Percentiles rank a stretch among this genome's conserved stretches.
These are phyloP conservation scores for Naja naja DNA, from an alignment of 2,113 vertebrate species.

Conservation along the genomic window DNA sequence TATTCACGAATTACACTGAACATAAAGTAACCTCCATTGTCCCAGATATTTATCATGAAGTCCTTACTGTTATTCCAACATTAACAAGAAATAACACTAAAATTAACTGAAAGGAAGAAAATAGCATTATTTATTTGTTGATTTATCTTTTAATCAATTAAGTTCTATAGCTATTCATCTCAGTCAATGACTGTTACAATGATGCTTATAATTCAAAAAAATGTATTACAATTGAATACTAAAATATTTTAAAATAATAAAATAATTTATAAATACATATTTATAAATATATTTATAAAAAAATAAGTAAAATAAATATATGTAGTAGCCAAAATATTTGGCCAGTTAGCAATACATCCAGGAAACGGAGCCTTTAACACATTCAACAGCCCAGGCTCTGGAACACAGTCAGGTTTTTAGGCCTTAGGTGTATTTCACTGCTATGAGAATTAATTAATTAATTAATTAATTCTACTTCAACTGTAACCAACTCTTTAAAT, in stretches of 20 bases:
- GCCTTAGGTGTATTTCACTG: not conserved
- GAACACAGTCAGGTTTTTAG: too few species aligned
- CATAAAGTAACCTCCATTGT: not conserved
- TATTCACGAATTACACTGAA: not conserved
- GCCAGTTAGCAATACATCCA: not conserved
- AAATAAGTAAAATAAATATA: not conserved
- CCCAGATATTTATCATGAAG: constrained; percentile 19
- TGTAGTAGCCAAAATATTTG: not conserved
- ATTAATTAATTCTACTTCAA: not conserved
- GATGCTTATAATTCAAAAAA: not conserved
- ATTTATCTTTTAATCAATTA: not conserved
- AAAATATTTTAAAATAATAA: not conserved
- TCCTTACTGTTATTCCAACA: constrained; percentile 19
- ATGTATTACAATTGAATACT: not conserved
- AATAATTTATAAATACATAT: not conserved
- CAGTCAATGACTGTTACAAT: not conserved
- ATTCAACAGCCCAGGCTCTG: not conserved
- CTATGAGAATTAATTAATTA: not conserved
- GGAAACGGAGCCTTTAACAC: not conserved
- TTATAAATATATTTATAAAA: too few species aligned
- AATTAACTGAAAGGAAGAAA: constrained; percentile 26
- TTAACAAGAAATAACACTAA: constrained; percentile 29
- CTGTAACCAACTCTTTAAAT: not conserved
- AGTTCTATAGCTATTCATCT: not conserved
- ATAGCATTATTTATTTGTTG: not conserved